Evolutionary conservation across 2,797 vertebrate species (phyloP).

Genomic region (Phoxinus dragarum): DNA sequence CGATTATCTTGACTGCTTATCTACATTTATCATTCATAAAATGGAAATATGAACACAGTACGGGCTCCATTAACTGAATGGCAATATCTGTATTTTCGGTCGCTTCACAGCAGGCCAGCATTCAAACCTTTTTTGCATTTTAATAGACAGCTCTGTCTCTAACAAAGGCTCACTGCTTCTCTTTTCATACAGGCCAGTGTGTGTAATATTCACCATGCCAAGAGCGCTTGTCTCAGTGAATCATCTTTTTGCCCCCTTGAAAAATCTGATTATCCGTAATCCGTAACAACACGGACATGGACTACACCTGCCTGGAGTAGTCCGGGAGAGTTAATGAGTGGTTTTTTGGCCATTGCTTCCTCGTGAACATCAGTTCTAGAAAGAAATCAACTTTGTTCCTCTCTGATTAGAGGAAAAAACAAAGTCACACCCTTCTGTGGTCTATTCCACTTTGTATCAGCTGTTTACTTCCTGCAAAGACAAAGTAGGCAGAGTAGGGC

Average conservation of each 20-base stretch:
- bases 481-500: not conserved
- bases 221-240: not conserved
- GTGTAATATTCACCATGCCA: constrained; percentile 29
- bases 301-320: not conserved
- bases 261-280: constrained; percentile 29
- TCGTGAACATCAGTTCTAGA: not conserved
- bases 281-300: constrained; percentile 23
- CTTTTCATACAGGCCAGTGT: not conserved
- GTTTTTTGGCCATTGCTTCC: constrained; percentile 26
- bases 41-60: not conserved
- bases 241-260: constrained; percentile 17
- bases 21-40: constrained; percentile 15
- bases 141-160: constrained; percentile 25
- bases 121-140: constrained; percentile 54
- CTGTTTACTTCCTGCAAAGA: not conserved
- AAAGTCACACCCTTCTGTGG: constrained; percentile 9
- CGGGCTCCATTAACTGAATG: not conserved
- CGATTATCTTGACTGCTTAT: constrained; percentile 15
- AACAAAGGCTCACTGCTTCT: constrained; percentile 30
- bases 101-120: constrained; percentile 25
- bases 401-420: constrained; percentile 14
- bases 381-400: constrained; percentile 13
- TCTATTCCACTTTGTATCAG: not conserved
- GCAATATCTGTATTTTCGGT: not conserved
- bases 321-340: not conserved